phyloP scores from a whole-genome alignment of 1,140 invertebrate genomes.

The Geopemphigus sp. region DNA sequence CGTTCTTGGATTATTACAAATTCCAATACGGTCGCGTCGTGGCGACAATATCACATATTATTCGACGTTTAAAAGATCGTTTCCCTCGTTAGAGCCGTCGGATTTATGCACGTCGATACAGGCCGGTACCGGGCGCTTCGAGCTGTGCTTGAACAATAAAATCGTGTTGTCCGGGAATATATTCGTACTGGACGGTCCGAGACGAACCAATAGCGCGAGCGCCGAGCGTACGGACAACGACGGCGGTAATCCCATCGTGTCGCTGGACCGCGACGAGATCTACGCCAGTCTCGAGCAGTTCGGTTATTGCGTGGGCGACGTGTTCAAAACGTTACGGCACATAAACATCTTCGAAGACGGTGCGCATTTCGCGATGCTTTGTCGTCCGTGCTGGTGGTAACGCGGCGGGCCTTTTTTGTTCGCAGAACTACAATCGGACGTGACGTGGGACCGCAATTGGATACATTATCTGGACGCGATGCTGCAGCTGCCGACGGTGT shows the following conservation, averaged over 20 bases:
- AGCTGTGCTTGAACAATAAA: slow-evolving; percentile 3
- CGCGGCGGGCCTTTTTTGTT: too few species aligned
- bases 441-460: slow-evolving; percentile 16
- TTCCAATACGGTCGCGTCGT: too few species aligned
- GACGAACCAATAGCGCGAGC: not conserved
- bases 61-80: too few species aligned
- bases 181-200: not conserved
- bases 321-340: not conserved
- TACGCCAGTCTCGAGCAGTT: slow-evolving; percentile 13
- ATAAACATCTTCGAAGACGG: not conserved
- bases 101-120: slow-evolving; percentile 10
- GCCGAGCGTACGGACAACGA: not conserved
- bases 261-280: not conserved
- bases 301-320: not conserved
- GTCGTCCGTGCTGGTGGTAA: too few species aligned
- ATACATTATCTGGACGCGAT: slow-evolving; percentile 13
- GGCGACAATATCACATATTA: too few species aligned
- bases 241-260: not conserved
- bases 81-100: not conserved
- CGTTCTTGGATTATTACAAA: too few species aligned
- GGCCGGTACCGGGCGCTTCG: slow-evolving; percentile 14
- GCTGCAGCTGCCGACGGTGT: not conserved
- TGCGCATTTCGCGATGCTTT: too few species aligned
- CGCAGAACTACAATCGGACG: not conserved
- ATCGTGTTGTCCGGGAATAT: slow-evolving; percentile 9